Percentiles rank a stretch among this genome's conserved stretches.
Evolutionary conservation across 2,113 vertebrate genomes (phyloP).

Genomic region (Kryptolebias marmoratus): DNA sequence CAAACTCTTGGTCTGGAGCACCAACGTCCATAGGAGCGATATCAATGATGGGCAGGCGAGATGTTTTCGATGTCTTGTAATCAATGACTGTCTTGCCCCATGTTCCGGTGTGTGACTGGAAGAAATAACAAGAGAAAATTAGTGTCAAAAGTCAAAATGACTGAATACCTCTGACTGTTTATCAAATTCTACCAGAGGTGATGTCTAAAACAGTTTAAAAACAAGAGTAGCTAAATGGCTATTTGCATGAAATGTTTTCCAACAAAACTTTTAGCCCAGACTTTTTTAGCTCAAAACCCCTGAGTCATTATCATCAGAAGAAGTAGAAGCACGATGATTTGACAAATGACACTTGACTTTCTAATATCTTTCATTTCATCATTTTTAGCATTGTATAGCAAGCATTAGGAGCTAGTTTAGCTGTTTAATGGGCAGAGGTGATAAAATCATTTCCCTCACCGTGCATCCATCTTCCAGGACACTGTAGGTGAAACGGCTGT

Average conservation of each 20-base stretch:
- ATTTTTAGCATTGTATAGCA: not conserved
- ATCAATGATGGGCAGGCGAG: slow-evolving; percentile 96
- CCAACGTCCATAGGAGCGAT: slow-evolving; percentile 99
- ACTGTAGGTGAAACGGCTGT: slow-evolving; percentile 97
- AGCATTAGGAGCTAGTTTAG: not conserved
- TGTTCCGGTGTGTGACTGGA: slow-evolving; percentile 93
- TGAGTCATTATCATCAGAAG: no score
- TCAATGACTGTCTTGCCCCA: slow-evolving; percentile 99
- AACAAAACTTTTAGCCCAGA: no score
- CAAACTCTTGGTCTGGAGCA: slow-evolving; percentile 97
- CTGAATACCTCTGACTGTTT: no score
- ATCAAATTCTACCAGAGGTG: no score
- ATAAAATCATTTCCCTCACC: slow-evolving; percentile 78
- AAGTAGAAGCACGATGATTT: no score
- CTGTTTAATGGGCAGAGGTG: no score
- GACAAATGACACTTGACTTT: no score
- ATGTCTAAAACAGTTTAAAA: no score
- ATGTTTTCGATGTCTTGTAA: slow-evolving; percentile 98
- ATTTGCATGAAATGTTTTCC: no score
- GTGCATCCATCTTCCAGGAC: slow-evolving; percentile 94
- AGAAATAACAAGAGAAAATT: slow-evolving; percentile 8
- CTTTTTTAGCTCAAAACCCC: no score
- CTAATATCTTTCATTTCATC: not conserved
- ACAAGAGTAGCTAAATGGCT: no score
- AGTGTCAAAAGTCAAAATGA: slow-evolving; percentile 1